Evolutionary conservation across 1,140 invertebrate genomes (phyloP).

Genomic region (Drosophila prosaltans): DNA sequence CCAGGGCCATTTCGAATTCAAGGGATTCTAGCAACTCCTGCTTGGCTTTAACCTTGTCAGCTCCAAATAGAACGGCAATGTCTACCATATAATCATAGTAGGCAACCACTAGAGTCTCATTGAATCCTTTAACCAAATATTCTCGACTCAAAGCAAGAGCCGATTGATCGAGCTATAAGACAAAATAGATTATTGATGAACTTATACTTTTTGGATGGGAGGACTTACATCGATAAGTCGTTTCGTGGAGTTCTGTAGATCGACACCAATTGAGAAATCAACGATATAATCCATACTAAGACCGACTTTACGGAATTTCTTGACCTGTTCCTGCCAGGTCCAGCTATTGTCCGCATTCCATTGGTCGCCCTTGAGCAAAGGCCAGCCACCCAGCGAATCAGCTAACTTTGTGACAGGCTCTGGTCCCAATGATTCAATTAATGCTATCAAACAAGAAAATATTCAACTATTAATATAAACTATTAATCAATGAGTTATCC

Average conservation of each 20-base stretch:
- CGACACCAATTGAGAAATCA: constrained; percentile 94
- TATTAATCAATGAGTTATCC: background rate
- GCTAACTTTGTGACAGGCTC: constrained; percentile 89
- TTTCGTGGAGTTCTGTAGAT: constrained; percentile 94
- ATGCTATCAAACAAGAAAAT: constrained; percentile 81
- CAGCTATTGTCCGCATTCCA: constrained; percentile 90
- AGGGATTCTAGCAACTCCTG: constrained; percentile 92
- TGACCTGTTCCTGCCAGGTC: constrained; percentile 92
- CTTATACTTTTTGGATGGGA: too few species aligned
- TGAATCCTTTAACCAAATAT: constrained; percentile 93
- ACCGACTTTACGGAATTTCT: constrained; percentile 90
- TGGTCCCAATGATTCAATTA: constrained; percentile 90
- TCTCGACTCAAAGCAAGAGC: constrained; percentile 94
- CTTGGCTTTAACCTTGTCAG: constrained; percentile 87
- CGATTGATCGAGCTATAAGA: constrained; percentile 93
- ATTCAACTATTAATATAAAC: background rate
- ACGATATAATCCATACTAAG: constrained; percentile 96
- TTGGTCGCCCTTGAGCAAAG: constrained; percentile 89
- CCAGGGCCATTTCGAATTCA: constrained; percentile 95
- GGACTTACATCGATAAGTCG: constrained; percentile 91
- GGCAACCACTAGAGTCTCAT: constrained; percentile 90
- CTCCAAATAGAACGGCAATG: constrained; percentile 94
- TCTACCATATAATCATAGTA: constrained; percentile 94
- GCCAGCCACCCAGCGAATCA: constrained; percentile 94
- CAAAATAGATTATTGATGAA: background rate